Conservation (phyloP, 92 coral and sea anemone genomes). For the Porites lobata region DNA sequence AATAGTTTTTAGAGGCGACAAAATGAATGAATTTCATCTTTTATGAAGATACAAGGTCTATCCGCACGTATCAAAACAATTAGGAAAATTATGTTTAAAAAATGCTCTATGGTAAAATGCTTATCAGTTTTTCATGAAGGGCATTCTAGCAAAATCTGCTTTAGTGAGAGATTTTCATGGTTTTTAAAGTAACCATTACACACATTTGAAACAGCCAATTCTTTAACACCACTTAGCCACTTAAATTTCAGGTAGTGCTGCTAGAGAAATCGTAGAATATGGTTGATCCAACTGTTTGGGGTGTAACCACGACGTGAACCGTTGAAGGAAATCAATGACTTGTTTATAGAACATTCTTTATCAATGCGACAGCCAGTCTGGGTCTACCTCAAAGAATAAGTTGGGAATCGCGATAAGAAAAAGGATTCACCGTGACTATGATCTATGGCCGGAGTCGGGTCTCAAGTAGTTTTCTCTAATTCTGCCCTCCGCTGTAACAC, state of each 20-base stretch:
- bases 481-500: not conserved
- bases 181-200: no score
- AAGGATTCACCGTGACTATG: not conserved
- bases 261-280: not conserved
- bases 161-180: no score
- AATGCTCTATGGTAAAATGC: not conserved
- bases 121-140: not conserved
- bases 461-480: no score
- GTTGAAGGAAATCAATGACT: constrained; percentile 25
- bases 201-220: no score
- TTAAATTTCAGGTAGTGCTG: no score
- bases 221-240: no score
- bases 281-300: not conserved
- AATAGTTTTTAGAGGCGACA: not conserved
- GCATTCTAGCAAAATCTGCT: no score
- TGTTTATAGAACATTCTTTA: constrained; percentile 14
- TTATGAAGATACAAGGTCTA: not conserved
- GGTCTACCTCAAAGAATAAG: not conserved
- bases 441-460: not conserved
- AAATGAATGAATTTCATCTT: not conserved
- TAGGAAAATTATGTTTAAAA: not conserved
- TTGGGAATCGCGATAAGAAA: constrained; percentile 20
- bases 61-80: not conserved
- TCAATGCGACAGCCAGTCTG: not conserved
- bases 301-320: not conserved